phyloP scores from a whole-genome alignment of 1,140 invertebrate species.

The Elymnias hypermnestra region DNA sequence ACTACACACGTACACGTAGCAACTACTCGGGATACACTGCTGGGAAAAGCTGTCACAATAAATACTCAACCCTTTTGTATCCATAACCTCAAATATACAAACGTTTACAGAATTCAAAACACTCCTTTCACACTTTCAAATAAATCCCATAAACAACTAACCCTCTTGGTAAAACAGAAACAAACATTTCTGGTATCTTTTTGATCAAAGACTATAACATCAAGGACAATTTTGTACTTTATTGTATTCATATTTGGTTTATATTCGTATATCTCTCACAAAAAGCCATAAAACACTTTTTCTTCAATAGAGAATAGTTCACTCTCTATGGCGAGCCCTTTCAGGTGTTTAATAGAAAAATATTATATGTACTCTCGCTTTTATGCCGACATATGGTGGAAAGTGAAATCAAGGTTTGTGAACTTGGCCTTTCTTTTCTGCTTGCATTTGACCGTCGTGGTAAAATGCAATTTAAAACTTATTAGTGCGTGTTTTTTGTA shows the following conservation, averaged over 20 bases:
- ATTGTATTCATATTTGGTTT: constrained; percentile 4
- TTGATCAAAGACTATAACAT: neutral
- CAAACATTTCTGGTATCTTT: constrained; percentile 4
- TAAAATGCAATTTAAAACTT: constrained; percentile 5
- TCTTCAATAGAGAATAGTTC: constrained; percentile 22
- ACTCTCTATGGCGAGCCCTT: constrained; percentile 23
- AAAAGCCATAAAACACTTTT: constrained; percentile 20
- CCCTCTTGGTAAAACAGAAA: constrained; percentile 7
- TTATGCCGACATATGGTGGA: constrained; percentile 35
- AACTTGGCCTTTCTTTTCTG: constrained; percentile 29
- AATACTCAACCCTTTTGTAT: neutral
- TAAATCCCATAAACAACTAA: constrained; percentile 2
- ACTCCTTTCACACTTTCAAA: neutral
- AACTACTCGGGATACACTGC: too few relatives aligned
- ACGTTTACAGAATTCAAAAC: neutral
- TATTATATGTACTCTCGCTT: constrained; percentile 32
- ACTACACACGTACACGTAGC: too few relatives aligned
- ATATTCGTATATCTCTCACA: constrained; percentile 1
- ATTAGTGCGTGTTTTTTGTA: constrained; percentile 2
- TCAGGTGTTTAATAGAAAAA: constrained; percentile 33
- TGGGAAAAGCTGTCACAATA: too few relatives aligned
- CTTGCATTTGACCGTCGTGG: constrained; percentile 1
- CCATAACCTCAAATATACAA: too few relatives aligned
- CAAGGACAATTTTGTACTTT: constrained; percentile 5
- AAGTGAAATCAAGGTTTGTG: constrained; percentile 37